These are phyloP conservation scores for Idaea dimidiata DNA, from an alignment of 2,888 invertebrate species.

Conservation along the genomic window DNA sequence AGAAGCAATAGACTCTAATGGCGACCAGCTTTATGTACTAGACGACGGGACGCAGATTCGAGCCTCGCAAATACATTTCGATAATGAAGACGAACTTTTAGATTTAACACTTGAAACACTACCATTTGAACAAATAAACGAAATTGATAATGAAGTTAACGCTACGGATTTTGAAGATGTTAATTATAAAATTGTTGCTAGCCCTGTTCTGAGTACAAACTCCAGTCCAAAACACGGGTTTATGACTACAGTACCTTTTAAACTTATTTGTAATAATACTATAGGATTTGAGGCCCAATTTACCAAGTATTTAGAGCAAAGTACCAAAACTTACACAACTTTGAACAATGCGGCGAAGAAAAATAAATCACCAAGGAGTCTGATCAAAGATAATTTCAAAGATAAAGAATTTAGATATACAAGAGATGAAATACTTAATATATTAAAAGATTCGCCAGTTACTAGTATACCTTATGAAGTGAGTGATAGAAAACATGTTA, in stretches of 20 bases:
- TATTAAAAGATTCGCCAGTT: conserved; percentile 73
- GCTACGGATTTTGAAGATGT: conserved; percentile 39
- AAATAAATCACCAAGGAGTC: conserved; percentile 58
- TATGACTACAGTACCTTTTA: conserved; percentile 63
- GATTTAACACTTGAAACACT: conserved; percentile 64
- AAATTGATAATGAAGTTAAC: conserved; percentile 41
- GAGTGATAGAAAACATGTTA: conserved; percentile 58
- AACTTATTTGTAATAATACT: conserved; percentile 61
- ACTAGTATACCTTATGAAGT: conserved; percentile 59
- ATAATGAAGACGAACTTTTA: conserved; percentile 65
- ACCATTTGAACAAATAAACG: conserved; percentile 61
- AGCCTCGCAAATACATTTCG: conserved; percentile 74
- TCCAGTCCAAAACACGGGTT: conserved; percentile 60
- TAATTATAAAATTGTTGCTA: conserved; percentile 58
- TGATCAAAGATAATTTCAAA: conserved; percentile 49
- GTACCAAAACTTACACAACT: conserved; percentile 52
- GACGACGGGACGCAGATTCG: conserved; percentile 73
- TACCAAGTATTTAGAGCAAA: conserved; percentile 59
- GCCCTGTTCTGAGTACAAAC: conserved; percentile 52
- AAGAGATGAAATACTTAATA: conserved; percentile 66
- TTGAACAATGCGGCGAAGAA: conserved; percentile 47
- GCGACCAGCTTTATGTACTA: conserved; percentile 60
- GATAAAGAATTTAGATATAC: conserved; percentile 52
- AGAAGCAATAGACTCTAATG: conserved; percentile 41
- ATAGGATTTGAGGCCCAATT: conserved; percentile 67